These are phyloP conservation scores for Plodia interpunctella DNA, from an alignment of 1,140 invertebrate genomes.

Conservation along the genomic window DNA sequence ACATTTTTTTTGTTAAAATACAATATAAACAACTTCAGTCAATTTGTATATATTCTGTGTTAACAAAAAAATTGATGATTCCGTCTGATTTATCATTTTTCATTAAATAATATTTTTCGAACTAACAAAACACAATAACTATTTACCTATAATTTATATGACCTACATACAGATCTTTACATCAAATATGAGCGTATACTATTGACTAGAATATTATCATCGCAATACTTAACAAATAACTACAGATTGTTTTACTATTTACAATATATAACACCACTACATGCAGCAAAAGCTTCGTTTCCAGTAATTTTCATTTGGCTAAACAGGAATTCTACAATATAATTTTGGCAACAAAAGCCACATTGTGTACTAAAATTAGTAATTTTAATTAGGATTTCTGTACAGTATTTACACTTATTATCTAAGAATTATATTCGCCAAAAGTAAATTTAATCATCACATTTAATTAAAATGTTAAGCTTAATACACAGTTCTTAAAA, in stretches of 20 bases:
- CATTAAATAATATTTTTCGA: background rate
- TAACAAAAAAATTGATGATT: too few species aligned
- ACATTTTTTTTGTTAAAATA: too few species aligned
- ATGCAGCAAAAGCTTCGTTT: background rate
- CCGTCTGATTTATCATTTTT: background rate
- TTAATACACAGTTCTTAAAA: too few species aligned
- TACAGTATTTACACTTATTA: constrained; percentile 7
- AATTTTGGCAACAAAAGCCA: background rate
- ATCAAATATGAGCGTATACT: too few species aligned
- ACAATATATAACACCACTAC: background rate
- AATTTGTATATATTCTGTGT: too few species aligned
- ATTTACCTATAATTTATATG: too few species aligned
- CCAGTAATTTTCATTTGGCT: background rate
- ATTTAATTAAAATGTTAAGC: too few species aligned
- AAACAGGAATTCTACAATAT: constrained; percentile 2
- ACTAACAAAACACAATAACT: too few species aligned
- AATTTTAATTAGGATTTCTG: constrained; percentile 4
- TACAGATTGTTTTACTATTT: background rate
- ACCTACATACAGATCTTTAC: too few species aligned
- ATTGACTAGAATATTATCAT: constrained; percentile 6
- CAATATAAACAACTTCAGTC: too few species aligned
- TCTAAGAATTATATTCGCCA: background rate
- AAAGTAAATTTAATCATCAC: too few species aligned
- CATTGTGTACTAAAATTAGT: background rate
- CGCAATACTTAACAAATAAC: background rate